Conservation (phyloP, 2,888 invertebrate genomes). For the Seira sanloemensis region DNA sequence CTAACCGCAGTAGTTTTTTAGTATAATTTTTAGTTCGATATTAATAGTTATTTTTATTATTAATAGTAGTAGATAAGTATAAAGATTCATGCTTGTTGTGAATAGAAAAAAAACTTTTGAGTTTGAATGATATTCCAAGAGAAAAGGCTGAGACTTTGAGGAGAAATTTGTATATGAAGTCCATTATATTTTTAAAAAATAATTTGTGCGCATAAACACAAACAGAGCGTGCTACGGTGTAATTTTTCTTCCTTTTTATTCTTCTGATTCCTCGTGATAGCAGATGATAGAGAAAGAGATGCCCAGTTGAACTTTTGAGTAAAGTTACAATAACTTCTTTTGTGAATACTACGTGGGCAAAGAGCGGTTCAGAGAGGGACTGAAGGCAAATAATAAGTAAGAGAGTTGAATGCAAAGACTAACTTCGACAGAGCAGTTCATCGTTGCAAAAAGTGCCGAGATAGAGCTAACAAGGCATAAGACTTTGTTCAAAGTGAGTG, state of each 20-base stretch:
- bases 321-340: too few relatives aligned
- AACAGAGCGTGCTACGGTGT: constrained; percentile 52
- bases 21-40: too few relatives aligned
- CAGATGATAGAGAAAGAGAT: neutral
- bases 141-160: too few relatives aligned
- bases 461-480: too few relatives aligned
- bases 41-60: too few relatives aligned
- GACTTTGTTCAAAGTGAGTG: neutral
- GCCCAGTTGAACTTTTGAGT: constrained; percentile 39
- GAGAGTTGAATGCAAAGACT: neutral
- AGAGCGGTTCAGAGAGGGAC: too few relatives aligned
- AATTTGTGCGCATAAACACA: constrained; percentile 29
- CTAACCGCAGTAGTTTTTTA: too few relatives aligned
- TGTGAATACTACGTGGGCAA: too few relatives aligned
- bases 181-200: constrained; percentile 12
- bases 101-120: neutral
- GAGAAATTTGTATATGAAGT: neutral
- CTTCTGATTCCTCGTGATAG: neutral
- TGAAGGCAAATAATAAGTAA: neutral
- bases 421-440: too few relatives aligned
- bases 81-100: neutral
- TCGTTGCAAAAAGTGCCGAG: too few relatives aligned
- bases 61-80: neutral
- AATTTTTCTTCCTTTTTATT: neutral
- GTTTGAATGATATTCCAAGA: too few relatives aligned